Conservation (phyloP, 1,140 invertebrate genomes). For the Chymomyza costata region DNA sequence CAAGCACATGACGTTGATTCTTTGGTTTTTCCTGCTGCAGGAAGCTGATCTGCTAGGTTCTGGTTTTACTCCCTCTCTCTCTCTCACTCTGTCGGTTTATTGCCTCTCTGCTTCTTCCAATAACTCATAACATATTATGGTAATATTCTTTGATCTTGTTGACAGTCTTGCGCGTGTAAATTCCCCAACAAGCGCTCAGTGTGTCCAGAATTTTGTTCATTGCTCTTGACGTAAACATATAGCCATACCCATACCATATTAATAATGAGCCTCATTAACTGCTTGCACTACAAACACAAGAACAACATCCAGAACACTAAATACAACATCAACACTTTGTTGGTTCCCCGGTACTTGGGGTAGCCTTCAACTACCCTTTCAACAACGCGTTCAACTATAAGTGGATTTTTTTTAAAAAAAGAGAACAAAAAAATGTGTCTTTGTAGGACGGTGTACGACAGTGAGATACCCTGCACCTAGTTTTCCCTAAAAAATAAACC, state of each 20-base stretch:
- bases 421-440: too few relatives aligned
- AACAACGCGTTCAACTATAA: too few relatives aligned
- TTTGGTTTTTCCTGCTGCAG: constrained; percentile 16
- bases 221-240: constrained; percentile 64
- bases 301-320: constrained; percentile 10
- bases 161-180: constrained; percentile 51
- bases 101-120: too few relatives aligned
- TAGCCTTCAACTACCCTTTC: too few relatives aligned
- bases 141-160: constrained; percentile 58
- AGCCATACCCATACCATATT: constrained; percentile 64
- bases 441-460: too few relatives aligned
- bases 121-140: constrained; percentile 70
- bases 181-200: constrained; percentile 26
- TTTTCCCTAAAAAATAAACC: background rate
- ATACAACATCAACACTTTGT: constrained; percentile 3
- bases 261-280: constrained; percentile 71
- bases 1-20: constrained; percentile 44
- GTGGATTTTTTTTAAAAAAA: too few relatives aligned
- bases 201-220: constrained; percentile 22
- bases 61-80: background rate
- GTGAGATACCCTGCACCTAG: too few relatives aligned
- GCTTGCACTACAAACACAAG: constrained; percentile 40
- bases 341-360: constrained; percentile 23
- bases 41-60: constrained; percentile 50
- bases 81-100: too few relatives aligned